Base-by-base conservation (phyloP, 2,797 vertebrate species). In the Ibycter americanus region DNA sequence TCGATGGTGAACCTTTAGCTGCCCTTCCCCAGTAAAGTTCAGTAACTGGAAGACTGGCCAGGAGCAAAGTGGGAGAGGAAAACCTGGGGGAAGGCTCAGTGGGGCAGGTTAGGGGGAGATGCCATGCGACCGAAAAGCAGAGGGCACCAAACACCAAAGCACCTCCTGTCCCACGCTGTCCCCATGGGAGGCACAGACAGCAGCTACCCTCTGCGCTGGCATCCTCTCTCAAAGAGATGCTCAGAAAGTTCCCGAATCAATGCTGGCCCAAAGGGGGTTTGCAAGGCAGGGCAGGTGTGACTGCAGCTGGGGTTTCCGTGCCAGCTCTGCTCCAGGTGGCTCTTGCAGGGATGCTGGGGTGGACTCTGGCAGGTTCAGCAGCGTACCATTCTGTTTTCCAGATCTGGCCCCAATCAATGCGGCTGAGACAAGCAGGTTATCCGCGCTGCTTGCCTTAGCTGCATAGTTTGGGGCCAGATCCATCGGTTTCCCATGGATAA, bases 281-380 rank as follows among this genome's bases (percentile, higher is more conserved):
- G 19, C 0, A 29, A 21, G 15, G 71, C 42, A 23, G n/a, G 72
- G 56, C 22, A 15, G 20, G 25, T 14, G 54, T 3, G 22, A 8
- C 32, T 1, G 1, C 34, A 25, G 1, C 40, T 5, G 49, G 19
- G 23, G 1, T 34, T 38, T 19, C 62, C 2, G 0, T 27, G 44
- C 71, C 2, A 5, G 47, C 59, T 58, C 40, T 1, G 1, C 6
- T 32, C 42, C 32, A 0, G 11, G 42, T 20, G 73, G 23, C 83
- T 77, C 59, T 44, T 21, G 51, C 46, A 1, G 70, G 32, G 74
- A 0, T 6, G 42, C 44, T 18, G 44, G 56, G 31, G 4, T 6
- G 63, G 73, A 4, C 71, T 51, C 36, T 22, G 73, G 46, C 17
- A 38, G 25, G 27, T 3, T n/a, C 52, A n/a, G 63, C 31, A 34